These are phyloP conservation scores for Glareola pratincola DNA, from an alignment of 2,113 vertebrate species.

Conservation along the genomic window DNA sequence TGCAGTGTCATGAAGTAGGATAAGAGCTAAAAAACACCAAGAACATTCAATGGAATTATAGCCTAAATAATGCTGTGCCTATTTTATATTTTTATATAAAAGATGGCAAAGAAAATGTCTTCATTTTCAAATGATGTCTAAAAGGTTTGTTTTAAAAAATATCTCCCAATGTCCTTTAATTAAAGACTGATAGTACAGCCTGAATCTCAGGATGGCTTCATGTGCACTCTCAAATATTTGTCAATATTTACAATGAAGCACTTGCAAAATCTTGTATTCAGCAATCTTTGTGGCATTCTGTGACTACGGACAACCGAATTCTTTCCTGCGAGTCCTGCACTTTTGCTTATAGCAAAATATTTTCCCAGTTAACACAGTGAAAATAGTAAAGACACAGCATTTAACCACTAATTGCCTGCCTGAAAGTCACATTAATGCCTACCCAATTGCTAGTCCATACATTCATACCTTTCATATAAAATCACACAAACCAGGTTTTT, in stretches of 20 bases:
- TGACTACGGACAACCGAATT: not conserved
- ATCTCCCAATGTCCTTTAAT: not conserved
- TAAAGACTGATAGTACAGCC: not conserved
- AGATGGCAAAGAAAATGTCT: not conserved
- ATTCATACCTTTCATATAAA: not conserved
- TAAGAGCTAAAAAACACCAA: not conserved
- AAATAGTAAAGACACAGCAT: not conserved
- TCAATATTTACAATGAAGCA: not conserved
- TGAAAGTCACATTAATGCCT: not conserved
- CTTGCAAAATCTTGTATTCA: not conserved
- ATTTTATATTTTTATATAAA: not conserved
- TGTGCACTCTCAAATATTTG: not conserved
- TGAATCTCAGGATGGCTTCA: not conserved
- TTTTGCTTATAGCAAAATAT: not conserved
- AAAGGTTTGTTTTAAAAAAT: not conserved
- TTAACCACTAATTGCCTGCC: not conserved
- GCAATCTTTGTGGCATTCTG: not conserved
- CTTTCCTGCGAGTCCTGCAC: not conserved
- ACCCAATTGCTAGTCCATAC: not conserved
- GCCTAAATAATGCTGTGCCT: not conserved
- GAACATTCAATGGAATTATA: not conserved
- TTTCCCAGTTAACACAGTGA: not conserved
- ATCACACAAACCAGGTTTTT: rapidly evolving
- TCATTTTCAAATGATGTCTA: not conserved
- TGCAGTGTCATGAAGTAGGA: not conserved